Evolutionary conservation across 2,797 vertebrate genomes (phyloP).

Genomic region (Argentina silus): DNA sequence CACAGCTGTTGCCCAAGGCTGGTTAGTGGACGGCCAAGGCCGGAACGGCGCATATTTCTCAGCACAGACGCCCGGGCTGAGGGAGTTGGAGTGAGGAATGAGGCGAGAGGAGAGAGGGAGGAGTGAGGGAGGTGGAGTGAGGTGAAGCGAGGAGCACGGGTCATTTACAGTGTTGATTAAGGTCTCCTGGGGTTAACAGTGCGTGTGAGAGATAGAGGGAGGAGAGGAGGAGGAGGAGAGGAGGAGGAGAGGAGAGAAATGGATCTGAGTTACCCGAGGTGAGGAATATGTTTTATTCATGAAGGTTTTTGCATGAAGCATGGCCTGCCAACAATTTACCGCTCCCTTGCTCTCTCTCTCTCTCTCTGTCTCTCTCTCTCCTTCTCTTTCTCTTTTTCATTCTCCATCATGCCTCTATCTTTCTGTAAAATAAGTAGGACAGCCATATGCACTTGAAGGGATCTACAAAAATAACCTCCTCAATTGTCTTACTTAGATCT

Average conservation of each 20-base stretch:
- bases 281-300: conserved; percentile 82
- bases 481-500: neutral
- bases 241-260: conserved; percentile 59
- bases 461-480: neutral
- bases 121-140: neutral
- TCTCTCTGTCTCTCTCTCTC: conserved; percentile 44
- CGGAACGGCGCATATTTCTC: no score
- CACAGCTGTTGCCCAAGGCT: neutral
- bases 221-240: conserved; percentile 51
- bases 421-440: neutral
- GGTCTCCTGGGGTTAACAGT: conserved; percentile 77
- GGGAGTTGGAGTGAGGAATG: no score
- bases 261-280: conserved; percentile 67
- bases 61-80: neutral
- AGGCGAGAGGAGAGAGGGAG: neutral
- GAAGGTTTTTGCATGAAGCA: conserved; percentile 77
- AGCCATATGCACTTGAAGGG: no score
- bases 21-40: neutral
- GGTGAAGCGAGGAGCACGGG: conserved; percentile 70
- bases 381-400: conserved; percentile 31
- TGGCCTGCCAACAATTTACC: conserved; percentile 75
- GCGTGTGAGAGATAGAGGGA: conserved; percentile 67
- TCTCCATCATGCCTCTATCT: neutral
- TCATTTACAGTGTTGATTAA: conserved; percentile 82
- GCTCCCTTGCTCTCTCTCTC: conserved; percentile 53